These are phyloP conservation scores for Cassiopea andromeda DNA, from an alignment of 30 jellyfish, hydroid and myxozoan genomes.

Conservation along the genomic window DNA sequence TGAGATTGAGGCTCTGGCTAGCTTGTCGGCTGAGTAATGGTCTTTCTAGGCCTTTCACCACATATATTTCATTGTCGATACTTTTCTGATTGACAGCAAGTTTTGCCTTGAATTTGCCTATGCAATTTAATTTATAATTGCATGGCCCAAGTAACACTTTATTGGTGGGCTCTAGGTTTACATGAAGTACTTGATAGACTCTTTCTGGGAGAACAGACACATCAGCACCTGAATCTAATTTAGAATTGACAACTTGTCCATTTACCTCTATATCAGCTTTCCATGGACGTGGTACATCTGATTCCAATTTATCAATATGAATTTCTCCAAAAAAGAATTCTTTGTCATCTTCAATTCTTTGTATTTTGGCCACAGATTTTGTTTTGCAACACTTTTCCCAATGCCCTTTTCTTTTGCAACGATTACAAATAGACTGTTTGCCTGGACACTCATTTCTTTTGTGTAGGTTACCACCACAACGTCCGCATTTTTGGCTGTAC, in stretches of 20 bases:
- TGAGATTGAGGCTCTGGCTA: constrained; percentile 28
- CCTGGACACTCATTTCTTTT: constrained; percentile 47
- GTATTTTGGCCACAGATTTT: not conserved
- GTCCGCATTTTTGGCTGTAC: constrained; percentile 13
- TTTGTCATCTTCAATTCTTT: not conserved
- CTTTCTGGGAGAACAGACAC: constrained; percentile 36
- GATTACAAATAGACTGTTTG: constrained; percentile 6
- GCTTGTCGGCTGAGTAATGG: constrained; percentile 52
- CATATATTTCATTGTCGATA: constrained; percentile 6
- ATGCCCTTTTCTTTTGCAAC: constrained; percentile 40
- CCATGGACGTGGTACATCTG: not conserved
- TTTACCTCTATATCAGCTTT: constrained; percentile 18
- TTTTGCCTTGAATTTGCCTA: constrained; percentile 17
- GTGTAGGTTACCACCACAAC: constrained; percentile 31
- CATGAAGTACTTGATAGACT: constrained; percentile 3
- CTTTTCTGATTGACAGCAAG: constrained; percentile 11
- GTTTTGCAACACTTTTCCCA: constrained; percentile 42
- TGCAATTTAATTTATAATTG: constrained; percentile 24
- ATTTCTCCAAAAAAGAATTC: constrained; percentile 14
- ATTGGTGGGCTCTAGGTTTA: constrained; percentile 24
- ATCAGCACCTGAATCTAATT: constrained; percentile 43
- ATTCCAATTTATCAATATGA: not conserved
- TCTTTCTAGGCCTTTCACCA: constrained; percentile 42
- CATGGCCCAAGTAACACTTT: constrained; percentile 33
- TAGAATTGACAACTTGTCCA: constrained; percentile 28